These are phyloP conservation scores for Leptocoma aspasia DNA, from an alignment of 2,113 vertebrate species.

Conservation along the genomic window DNA sequence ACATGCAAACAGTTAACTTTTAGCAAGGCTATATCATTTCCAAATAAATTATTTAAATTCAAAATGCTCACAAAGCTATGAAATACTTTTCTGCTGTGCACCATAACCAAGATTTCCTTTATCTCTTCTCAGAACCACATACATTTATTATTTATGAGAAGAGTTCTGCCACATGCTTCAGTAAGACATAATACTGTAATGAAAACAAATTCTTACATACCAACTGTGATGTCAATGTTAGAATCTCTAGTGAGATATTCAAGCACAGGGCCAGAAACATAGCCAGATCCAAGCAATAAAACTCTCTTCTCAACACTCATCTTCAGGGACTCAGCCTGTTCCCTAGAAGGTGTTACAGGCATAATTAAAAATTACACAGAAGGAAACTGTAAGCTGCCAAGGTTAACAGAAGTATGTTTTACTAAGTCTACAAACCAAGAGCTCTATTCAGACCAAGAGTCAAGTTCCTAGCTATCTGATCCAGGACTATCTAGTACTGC, in stretches of 20 bases:
- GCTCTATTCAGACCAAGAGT: background rate
- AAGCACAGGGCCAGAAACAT: slow-evolving; percentile 90
- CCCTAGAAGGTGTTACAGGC: slow-evolving; percentile 69
- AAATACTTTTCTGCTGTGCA: background rate
- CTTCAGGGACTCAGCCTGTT: slow-evolving; percentile 78
- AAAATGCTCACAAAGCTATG: background rate
- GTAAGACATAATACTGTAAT: background rate
- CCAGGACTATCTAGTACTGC: background rate
- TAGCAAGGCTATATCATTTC: background rate
- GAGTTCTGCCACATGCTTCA: background rate
- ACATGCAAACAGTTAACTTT: background rate
- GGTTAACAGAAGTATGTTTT: background rate
- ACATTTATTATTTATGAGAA: background rate
- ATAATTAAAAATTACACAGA: slow-evolving; percentile 5
- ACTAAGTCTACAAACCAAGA: background rate
- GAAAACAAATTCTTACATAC: slow-evolving; percentile 71
- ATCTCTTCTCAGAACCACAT: background rate
- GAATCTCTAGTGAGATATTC: slow-evolving; percentile 89
- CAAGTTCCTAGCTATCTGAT: background rate
- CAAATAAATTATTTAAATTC: background rate
- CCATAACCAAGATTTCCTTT: background rate
- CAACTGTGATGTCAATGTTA: slow-evolving; percentile 84
- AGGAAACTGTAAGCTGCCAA: background rate
- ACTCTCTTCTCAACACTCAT: slow-evolving; percentile 83
- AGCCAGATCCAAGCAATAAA: slow-evolving; percentile 91